Percentiles rank a stretch among this genome's conserved stretches.
phyloP scores from a whole-genome alignment of 2,888 invertebrate genomes.

The Sisyra terminalis region DNA sequence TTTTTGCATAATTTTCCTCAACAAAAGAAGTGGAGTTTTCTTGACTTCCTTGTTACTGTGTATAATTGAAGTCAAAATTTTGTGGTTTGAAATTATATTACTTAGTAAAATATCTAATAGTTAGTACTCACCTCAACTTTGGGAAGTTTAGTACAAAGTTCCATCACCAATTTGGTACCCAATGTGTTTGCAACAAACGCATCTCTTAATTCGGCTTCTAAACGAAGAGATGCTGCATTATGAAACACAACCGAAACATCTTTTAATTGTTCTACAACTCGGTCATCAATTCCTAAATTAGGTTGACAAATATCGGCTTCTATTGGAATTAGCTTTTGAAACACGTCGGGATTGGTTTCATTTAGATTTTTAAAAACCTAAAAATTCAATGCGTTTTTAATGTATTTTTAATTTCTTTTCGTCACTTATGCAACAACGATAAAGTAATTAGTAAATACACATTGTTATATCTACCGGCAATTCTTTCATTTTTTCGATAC shows the following conservation, averaged over 20 bases:
- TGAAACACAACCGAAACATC: constrained; percentile 43
- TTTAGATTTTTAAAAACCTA: no score
- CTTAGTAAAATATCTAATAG: no score
- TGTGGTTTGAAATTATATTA: no score
- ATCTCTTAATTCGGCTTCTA: constrained; percentile 39
- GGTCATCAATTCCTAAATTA: constrained; percentile 31
- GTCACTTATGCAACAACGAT: no score
- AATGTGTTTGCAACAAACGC: constrained; percentile 41
- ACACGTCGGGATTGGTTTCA: constrained; percentile 26
- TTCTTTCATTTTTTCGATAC: constrained; percentile 34
- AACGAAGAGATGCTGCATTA: constrained; percentile 45
- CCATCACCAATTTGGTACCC: constrained; percentile 35
- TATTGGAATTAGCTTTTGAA: constrained; percentile 46
- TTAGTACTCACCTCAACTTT: constrained; percentile 13
- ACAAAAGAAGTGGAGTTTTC: no score
- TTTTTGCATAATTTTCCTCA: no score
- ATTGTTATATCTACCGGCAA: constrained; percentile 23
- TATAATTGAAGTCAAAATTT: no score
- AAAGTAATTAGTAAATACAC: no score
- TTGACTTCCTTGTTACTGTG: no score
- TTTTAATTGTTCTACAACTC: no score
- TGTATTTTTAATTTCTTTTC: no score
- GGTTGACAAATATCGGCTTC: constrained; percentile 43
- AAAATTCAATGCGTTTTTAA: no score
- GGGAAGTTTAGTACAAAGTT: constrained; percentile 16